Conservation (phyloP, 2,113 vertebrate genomes). For the Lucifuga dentata region DNA sequence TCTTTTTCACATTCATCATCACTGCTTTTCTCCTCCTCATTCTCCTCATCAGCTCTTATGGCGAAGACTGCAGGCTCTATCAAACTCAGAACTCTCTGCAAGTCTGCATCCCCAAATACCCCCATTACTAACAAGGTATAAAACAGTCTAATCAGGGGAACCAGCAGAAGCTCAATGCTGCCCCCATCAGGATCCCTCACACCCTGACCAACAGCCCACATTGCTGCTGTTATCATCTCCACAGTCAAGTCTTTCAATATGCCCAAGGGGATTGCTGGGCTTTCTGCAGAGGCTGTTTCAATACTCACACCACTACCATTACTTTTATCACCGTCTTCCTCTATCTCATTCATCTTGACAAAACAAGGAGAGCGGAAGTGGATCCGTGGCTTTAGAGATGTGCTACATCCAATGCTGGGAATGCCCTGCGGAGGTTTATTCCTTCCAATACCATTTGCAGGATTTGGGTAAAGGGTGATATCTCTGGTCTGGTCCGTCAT, state of each 20-base stretch:
- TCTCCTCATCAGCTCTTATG: slow-evolving; percentile 2
- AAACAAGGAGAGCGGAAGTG: slow-evolving; percentile 89
- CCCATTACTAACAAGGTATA: slow-evolving; percentile 92
- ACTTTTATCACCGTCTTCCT: slow-evolving; percentile 6
- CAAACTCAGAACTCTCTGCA: slow-evolving; percentile 86
- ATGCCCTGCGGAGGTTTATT: slow-evolving; percentile 26
- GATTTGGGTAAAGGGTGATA: slow-evolving; percentile 86
- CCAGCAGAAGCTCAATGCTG: slow-evolving; percentile 90
- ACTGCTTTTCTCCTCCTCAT: slow-evolving; percentile 32
- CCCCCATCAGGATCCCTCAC: slow-evolving; percentile 93
- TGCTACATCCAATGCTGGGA: slow-evolving; percentile 82
- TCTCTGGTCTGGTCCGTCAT: slow-evolving; percentile 90
- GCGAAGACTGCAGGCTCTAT: slow-evolving; percentile 90
- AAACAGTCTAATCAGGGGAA: slow-evolving; percentile 91
- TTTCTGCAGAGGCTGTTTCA: slow-evolving; percentile 79
- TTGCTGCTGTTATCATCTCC: slow-evolving; percentile 90
- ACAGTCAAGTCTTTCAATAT: slow-evolving; percentile 88
- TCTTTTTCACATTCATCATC: slow-evolving; percentile 66
- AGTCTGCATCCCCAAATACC: slow-evolving; percentile 87
- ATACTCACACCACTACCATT: not conserved
- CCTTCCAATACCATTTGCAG: not conserved
- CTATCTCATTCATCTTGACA: slow-evolving; percentile 73
- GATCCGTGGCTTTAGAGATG: slow-evolving; percentile 89
- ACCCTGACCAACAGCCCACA: slow-evolving; percentile 84
- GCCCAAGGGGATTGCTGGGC: slow-evolving; percentile 92